Evolutionary conservation across 2,888 invertebrate species (phyloP).

Genomic region (Latheticus oryzae): DNA sequence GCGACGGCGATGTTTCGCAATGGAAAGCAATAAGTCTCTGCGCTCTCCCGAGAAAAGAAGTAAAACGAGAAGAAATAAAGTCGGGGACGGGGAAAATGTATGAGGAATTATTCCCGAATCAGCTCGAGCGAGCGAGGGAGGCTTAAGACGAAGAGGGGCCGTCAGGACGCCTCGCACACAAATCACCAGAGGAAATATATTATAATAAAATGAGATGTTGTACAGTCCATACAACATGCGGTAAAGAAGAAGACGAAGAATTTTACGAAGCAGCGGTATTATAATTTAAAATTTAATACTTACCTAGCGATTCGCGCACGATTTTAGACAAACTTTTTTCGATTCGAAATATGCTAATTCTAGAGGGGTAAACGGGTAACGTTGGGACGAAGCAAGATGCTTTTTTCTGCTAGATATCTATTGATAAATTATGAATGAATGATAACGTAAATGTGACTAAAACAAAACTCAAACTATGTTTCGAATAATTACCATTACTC

Average conservation of each 20-base stretch:
- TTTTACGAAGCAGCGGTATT: constrained; percentile 3
- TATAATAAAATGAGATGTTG: constrained; percentile 63
- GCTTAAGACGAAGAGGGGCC: constrained; percentile 56
- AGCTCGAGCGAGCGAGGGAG: constrained; percentile 53
- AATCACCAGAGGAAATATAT: constrained; percentile 65
- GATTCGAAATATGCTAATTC: too few species aligned
- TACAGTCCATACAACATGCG: constrained; percentile 58
- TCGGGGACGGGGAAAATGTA: constrained; percentile 57
- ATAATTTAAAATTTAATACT: constrained; percentile 6
- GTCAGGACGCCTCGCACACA: constrained; percentile 57
- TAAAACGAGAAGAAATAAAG: constrained; percentile 57
- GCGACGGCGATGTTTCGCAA: constrained; percentile 58
- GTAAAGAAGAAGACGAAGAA: neutral
- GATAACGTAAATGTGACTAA: too few species aligned
- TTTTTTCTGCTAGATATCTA: too few species aligned
- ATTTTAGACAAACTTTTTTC: too few species aligned
- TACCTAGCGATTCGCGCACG: too few species aligned
- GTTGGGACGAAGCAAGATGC: too few species aligned
- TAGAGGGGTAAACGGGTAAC: too few species aligned
- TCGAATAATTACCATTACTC: too few species aligned
- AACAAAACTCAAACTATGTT: too few species aligned
- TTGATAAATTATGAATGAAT: too few species aligned
- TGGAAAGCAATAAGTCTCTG: constrained; percentile 59
- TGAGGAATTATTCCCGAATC: constrained; percentile 64
- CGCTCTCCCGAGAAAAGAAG: constrained; percentile 55